Conservation (phyloP, 2,888 invertebrate genomes). For the Ormia ochracea region DNA sequence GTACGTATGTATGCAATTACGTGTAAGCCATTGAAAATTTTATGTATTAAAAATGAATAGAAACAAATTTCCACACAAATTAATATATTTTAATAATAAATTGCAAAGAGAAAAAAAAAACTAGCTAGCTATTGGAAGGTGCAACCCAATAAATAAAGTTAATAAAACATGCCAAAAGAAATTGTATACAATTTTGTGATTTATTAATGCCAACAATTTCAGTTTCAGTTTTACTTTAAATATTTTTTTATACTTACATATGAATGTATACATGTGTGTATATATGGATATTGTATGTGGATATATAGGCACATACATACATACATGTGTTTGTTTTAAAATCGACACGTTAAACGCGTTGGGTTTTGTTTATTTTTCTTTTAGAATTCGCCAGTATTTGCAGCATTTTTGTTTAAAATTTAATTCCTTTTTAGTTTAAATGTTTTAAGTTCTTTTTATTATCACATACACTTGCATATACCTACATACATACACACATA, state of each 20-base stretch:
- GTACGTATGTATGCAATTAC: too few species aligned
- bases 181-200: conserved; percentile 38
- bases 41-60: too few species aligned
- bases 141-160: too few species aligned
- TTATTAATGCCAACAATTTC: conserved; percentile 35
- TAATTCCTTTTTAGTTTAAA: background rate
- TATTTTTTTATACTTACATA: background rate
- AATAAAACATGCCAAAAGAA: background rate
- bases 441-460: background rate
- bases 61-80: too few species aligned
- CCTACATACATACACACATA: too few species aligned
- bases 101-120: background rate
- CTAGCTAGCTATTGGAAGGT: background rate
- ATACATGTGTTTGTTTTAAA: too few species aligned
- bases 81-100: too few species aligned
- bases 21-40: too few species aligned
- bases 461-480: too few species aligned
- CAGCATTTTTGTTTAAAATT: background rate
- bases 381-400: conserved; percentile 7
- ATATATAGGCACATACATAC: too few species aligned
- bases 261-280: too few species aligned
- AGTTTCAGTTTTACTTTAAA: conserved; percentile 7
- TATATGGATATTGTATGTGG: too few species aligned
- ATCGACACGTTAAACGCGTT: conserved; percentile 45
- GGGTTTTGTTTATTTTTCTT: conserved; percentile 26